phyloP scores from a whole-genome alignment of 2,888 invertebrate species.

The Timema cristinae region DNA sequence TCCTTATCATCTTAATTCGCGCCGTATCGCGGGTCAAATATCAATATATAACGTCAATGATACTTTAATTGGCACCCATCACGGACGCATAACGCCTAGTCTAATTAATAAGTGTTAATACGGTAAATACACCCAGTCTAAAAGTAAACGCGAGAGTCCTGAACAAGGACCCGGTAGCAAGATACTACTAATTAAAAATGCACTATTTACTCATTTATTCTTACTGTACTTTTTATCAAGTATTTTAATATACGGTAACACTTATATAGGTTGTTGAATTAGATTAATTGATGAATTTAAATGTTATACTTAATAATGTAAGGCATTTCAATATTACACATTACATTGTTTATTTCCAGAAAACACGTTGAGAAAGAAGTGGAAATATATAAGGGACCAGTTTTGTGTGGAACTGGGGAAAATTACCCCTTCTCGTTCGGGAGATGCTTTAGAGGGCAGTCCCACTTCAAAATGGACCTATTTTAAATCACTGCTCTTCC shows the following conservation, averaged over 20 bases:
- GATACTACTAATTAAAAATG: neutral
- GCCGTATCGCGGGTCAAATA: too few species aligned
- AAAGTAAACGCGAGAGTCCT: slow-evolving; percentile 14
- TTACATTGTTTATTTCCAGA: neutral
- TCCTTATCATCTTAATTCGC: too few species aligned
- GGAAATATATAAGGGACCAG: slow-evolving; percentile 18
- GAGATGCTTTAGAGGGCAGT: neutral
- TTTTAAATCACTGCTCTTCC: slow-evolving; percentile 12
- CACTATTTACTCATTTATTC: neutral
- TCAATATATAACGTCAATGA: too few species aligned
- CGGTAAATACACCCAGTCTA: neutral
- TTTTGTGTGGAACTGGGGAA: slow-evolving; percentile 6
- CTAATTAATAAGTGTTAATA: neutral
- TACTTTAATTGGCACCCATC: too few species aligned
- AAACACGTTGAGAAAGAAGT: slow-evolving; percentile 7
- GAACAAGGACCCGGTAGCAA: slow-evolving; percentile 11
- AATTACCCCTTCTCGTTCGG: neutral
- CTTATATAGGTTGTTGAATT: neutral
- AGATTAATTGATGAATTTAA: neutral
- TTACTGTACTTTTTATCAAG: neutral
- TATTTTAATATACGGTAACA: neutral
- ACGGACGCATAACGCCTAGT: too few species aligned
- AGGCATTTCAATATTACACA: neutral
- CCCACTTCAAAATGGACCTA: neutral
- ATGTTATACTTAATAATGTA: neutral